Conservation (phyloP, 64 coral and sea anemone species). For the Stylophora pistillata region DNA sequence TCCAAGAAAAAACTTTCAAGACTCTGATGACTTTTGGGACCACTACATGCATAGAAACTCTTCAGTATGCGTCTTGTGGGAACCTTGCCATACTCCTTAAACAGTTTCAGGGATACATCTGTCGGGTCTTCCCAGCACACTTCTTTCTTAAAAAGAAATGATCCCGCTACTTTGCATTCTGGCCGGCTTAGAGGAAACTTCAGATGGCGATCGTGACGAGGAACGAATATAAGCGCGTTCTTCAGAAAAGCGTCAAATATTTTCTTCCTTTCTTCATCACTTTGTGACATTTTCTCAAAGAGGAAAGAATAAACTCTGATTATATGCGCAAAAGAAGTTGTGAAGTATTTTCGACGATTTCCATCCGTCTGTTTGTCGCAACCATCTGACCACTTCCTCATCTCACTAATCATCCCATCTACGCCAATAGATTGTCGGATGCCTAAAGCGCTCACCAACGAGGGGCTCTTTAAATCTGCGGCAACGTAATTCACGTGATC, state of each 20-base stretch:
- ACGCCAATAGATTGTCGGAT: constrained; percentile 35
- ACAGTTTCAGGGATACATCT: constrained; percentile 27
- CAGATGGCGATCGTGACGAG: not conserved
- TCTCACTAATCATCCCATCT: constrained; percentile 59
- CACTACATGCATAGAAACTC: constrained; percentile 10
- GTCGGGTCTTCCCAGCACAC: constrained; percentile 87
- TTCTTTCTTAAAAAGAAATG: constrained; percentile 67
- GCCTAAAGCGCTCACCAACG: constrained; percentile 53
- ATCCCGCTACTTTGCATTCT: not conserved
- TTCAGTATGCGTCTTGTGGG: constrained; percentile 51
- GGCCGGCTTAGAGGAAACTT: not conserved
- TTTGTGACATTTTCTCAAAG: constrained; percentile 15
- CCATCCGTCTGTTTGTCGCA: not conserved
- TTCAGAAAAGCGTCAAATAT: constrained; percentile 57
- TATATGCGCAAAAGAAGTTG: constrained; percentile 66
- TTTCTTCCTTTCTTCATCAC: constrained; percentile 14
- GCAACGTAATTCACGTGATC: constrained; percentile 55
- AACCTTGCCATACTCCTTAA: not conserved
- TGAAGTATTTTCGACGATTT: constrained; percentile 32
- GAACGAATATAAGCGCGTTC: constrained; percentile 72
- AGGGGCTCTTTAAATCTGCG: constrained; percentile 26
- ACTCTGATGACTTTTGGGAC: not conserved
- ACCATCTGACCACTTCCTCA: constrained; percentile 58
- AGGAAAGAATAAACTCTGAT: constrained; percentile 64
- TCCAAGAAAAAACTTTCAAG: constrained; percentile 44